phyloP scores from a whole-genome alignment of 2,888 invertebrate genomes.

The Trissoscelio sp. region DNA sequence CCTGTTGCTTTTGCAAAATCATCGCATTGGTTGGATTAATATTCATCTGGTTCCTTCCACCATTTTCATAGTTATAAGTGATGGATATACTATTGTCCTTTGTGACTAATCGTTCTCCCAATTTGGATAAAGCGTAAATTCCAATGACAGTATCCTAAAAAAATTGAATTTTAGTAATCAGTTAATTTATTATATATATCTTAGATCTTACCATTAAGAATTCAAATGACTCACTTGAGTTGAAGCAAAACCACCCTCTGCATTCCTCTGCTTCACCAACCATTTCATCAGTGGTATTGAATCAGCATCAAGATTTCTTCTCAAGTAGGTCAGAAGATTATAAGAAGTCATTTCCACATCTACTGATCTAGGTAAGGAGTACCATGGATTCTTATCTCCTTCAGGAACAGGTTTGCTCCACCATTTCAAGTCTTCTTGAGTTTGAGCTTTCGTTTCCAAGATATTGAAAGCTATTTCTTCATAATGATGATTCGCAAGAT shows the following conservation, averaged over 20 bases:
- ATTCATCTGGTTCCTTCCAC: conserved; percentile 86
- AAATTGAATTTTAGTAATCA: conserved; percentile 6
- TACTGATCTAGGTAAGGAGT: conserved; percentile 87
- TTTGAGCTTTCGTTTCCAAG: conserved; percentile 85
- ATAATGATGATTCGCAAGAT: conserved; percentile 89
- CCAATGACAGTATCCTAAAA: conserved; percentile 90
- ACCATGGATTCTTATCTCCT: conserved; percentile 88
- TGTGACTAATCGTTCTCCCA: conserved; percentile 86
- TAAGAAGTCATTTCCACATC: conserved; percentile 96
- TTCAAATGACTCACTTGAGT: conserved; percentile 84
- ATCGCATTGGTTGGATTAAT: conserved; percentile 91
- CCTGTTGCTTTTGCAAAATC: conserved; percentile 92
- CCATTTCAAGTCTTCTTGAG: conserved; percentile 88
- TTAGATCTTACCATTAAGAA: background rate
- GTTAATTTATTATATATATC: background rate
- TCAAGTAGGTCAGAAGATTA: conserved; percentile 89
- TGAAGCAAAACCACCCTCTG: conserved; percentile 89
- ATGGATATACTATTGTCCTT: conserved; percentile 85
- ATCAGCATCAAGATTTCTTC: conserved; percentile 84
- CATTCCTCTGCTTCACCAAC: conserved; percentile 89
- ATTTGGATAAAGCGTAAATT: conserved; percentile 88
- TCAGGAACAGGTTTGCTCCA: conserved; percentile 89
- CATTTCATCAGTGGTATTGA: conserved; percentile 89
- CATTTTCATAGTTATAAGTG: conserved; percentile 84
- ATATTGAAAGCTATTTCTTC: conserved; percentile 87